These are phyloP conservation scores for Australoheros facetus DNA, from an alignment of 2,797 vertebrate species.

Conservation along the genomic window DNA sequence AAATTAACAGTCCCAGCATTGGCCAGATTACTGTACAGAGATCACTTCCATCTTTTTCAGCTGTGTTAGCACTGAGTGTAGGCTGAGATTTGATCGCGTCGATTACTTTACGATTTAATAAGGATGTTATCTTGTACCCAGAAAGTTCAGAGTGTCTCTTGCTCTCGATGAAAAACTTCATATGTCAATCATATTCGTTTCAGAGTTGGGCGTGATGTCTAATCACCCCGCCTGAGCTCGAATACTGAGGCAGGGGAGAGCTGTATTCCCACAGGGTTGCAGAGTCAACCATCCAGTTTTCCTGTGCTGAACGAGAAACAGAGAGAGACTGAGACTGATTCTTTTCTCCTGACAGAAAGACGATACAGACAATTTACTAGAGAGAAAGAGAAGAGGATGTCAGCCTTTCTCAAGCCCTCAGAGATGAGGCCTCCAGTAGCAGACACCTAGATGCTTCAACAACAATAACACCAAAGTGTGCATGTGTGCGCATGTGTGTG, in stretches of 20 bases:
- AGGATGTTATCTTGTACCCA: not conserved
- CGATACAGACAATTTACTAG: slow-evolving; percentile 51
- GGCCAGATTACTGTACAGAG: not conserved
- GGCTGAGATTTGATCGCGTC: not conserved
- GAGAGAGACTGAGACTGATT: slow-evolving; percentile 40
- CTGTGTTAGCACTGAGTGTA: not conserved
- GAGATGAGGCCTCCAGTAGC: slow-evolving; percentile 55
- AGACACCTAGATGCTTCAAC: slow-evolving; percentile 48
- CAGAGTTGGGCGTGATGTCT: not conserved
- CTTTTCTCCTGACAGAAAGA: slow-evolving; percentile 51
- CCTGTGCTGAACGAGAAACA: slow-evolving; percentile 43
- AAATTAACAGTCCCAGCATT: not conserved
- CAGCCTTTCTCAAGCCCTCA: slow-evolving; percentile 46
- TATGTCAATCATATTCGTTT: slow-evolving; percentile 4
- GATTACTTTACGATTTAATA: not conserved
- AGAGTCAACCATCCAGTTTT: slow-evolving; percentile 50
- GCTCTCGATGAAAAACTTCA: not conserved
- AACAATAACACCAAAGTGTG: slow-evolving; percentile 35
- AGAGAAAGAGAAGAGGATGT: slow-evolving; percentile 44
- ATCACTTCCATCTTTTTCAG: not conserved
- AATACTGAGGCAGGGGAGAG: slow-evolving; percentile 16
- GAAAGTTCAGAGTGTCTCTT: not conserved
- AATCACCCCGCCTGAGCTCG: slow-evolving; percentile 1
- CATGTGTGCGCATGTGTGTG: not conserved
- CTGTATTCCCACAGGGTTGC: slow-evolving; percentile 27